A percentile compares a stretch with the other conserved stretches of the same genome.
Evolutionary conservation across 2,888 invertebrate genomes (phyloP).

Genomic region (Polydrusus pterygomalis): DNA sequence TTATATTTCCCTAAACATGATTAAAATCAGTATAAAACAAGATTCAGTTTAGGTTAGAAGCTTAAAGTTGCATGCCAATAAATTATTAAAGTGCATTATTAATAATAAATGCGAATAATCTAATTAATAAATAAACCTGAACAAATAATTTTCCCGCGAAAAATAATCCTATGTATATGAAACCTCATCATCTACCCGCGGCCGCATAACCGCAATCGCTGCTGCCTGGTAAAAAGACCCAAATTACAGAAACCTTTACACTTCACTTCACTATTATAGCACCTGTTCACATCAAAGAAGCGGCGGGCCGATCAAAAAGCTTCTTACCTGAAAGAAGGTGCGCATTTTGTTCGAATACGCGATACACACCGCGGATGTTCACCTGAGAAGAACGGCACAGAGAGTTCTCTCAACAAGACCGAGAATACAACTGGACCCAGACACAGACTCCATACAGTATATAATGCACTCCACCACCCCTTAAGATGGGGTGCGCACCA

Average conservation of each 20-base stretch:
- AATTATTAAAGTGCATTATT: no score
- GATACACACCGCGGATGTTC: conserved; percentile 61
- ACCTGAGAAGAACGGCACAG: conserved; percentile 61
- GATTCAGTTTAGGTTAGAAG: no score
- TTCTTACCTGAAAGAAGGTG: conserved; percentile 65
- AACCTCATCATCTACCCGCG: background rate
- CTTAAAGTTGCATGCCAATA: no score
- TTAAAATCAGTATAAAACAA: no score
- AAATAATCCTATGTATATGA: conserved; percentile 17
- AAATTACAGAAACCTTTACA: conserved; percentile 53
- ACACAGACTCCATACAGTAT: conserved; percentile 58
- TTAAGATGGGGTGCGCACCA: conserved; percentile 63
- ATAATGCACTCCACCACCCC: conserved; percentile 64
- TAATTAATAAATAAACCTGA: background rate
- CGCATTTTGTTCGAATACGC: conserved; percentile 62
- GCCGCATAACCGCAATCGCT: conserved; percentile 14
- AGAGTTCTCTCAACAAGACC: conserved; percentile 62
- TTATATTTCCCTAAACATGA: no score
- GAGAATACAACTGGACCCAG: conserved; percentile 60
- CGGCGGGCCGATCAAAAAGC: conserved; percentile 51
- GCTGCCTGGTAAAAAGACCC: conserved; percentile 38
- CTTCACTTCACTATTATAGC: conserved; percentile 51
- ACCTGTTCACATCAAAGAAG: conserved; percentile 54
- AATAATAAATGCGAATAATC: background rate
- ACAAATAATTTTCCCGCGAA: background rate